phyloP scores from a whole-genome alignment of 2,888 invertebrate genomes.

The Esperia sulphurella region DNA sequence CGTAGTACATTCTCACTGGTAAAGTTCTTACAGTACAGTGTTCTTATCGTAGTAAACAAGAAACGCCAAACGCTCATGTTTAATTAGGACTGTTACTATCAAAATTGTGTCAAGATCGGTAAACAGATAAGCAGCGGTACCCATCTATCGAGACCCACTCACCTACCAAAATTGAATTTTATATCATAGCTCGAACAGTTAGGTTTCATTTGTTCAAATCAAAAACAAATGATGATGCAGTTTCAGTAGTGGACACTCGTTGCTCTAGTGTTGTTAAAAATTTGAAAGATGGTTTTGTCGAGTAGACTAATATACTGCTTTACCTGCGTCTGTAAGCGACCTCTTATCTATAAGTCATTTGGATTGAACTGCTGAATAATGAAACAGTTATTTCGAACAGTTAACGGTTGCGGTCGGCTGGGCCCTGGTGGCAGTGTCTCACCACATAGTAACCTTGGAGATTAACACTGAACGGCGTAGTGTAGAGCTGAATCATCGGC shows the following conservation, averaged over 20 bases:
- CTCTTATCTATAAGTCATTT: conserved; percentile 15
- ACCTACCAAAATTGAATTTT: not conserved
- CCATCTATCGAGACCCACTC: not conserved
- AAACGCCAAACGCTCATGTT: conserved; percentile 20
- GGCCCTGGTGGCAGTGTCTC: conserved; percentile 19
- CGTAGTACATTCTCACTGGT: not conserved
- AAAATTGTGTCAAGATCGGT: conserved; percentile 69
- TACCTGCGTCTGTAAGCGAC: not conserved
- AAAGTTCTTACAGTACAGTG: not conserved
- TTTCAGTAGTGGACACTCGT: no score
- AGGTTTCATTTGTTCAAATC: not conserved
- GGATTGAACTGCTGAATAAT: conserved; percentile 23
- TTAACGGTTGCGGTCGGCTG: conserved; percentile 36
- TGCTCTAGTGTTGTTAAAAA: no score
- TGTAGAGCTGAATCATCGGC: conserved; percentile 33
- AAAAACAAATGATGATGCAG: no score
- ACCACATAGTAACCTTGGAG: conserved; percentile 37
- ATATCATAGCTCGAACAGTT: not conserved
- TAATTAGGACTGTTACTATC: conserved; percentile 49
- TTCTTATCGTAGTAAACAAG: conserved; percentile 4
- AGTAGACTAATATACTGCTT: no score
- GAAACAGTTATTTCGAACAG: conserved; percentile 31
- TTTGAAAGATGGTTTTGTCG: no score
- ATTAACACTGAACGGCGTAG: conserved; percentile 18
- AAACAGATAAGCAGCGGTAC: conserved; percentile 54